Evolutionary conservation across 1,140 invertebrate genomes (phyloP), one percentile per base, ranked within the genome.

Genomic region (Hycleus phaleratus): DNA sequence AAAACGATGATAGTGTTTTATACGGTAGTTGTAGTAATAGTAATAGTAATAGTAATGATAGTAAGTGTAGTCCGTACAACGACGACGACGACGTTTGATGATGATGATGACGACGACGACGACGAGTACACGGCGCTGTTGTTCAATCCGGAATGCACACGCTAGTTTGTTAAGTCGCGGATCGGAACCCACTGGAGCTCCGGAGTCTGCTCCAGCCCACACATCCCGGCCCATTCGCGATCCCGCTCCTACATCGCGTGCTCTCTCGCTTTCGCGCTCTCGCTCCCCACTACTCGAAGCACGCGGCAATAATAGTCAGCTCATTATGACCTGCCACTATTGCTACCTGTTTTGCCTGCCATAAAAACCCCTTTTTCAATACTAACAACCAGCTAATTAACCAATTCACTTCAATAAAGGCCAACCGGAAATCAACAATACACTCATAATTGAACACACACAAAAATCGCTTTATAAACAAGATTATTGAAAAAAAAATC

Each of bases 141-240:
- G 69, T 62, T 60, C 50, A 61, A 49, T 69, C 71, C 68, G 68
- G 66, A 73, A 69, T 71, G 70, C 68, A 67, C 62, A 64, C 66
- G 59, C 64, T 69, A 62, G 63, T 65, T 69, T 58, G 60, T 65
- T 60, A 60, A 53, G 59, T 66, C 70, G 71, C 70, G 71, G 70
- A 73, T 71, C 64, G 65, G 58, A 69, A 69, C 68, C 69, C 69
- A 71, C 71, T 71, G 68, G 69, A 69, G 67, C 68, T 66, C 63
- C 64, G 68, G 69, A 71, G 70, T 68, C 68, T 66, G 66, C 68
- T 68, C 65, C 67, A 60, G 61, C 69, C 68, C 69, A 72, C 70
- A 72, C 70, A 69, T 71, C 68, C 70, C 71, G 67, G 68, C 68
- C 71, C 71, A 70, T 71, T 70, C 64, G 64, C 70, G 54, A 45